Percentiles rank a stretch among this genome's conserved stretches.
Evolutionary conservation across 2,888 invertebrate species (phyloP).

Genomic region (Spodoptera littoralis): DNA sequence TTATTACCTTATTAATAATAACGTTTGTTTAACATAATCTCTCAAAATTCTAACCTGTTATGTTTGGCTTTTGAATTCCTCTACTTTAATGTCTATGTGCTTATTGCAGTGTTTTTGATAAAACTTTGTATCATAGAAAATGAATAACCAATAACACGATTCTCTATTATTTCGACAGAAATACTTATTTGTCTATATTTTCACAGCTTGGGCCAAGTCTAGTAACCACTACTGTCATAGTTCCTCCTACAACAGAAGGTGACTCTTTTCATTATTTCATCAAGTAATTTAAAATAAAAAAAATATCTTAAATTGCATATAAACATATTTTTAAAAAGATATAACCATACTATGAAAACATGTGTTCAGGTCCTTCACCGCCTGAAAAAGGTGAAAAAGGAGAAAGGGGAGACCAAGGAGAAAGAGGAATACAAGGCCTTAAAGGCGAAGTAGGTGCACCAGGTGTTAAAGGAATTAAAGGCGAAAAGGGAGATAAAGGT

Average conservation of each 20-base stretch:
- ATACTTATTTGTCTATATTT: no score
- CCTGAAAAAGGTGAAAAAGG: conserved; percentile 47
- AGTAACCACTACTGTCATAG: no score
- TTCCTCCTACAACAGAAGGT: neutral
- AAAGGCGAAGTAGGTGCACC: conserved; percentile 8
- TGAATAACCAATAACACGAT: conserved; percentile 38
- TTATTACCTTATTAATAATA: no score
- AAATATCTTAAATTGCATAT: no score
- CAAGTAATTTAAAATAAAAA: no score
- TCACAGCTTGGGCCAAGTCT: no score
- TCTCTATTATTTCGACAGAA: neutral
- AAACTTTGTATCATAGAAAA: conserved; percentile 4
- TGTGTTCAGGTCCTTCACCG: conserved; percentile 14
- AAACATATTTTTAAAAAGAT: no score
- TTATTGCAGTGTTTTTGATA: conserved; percentile 49
- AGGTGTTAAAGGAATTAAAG: conserved; percentile 25
- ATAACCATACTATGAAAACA: no score
- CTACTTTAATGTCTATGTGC: conserved; percentile 48
- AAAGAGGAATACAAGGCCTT: neutral
- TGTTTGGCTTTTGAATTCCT: conserved; percentile 22
- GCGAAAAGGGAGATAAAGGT: conserved; percentile 52
- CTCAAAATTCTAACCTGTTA: conserved; percentile 35
- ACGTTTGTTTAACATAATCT: conserved; percentile 13
- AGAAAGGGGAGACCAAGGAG: conserved; percentile 41
- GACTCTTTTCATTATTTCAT: no score